Percentiles rank a stretch among this genome's conserved stretches.
phyloP scores from a whole-genome alignment of 2,888 invertebrate genomes.

The Busseola fusca region DNA sequence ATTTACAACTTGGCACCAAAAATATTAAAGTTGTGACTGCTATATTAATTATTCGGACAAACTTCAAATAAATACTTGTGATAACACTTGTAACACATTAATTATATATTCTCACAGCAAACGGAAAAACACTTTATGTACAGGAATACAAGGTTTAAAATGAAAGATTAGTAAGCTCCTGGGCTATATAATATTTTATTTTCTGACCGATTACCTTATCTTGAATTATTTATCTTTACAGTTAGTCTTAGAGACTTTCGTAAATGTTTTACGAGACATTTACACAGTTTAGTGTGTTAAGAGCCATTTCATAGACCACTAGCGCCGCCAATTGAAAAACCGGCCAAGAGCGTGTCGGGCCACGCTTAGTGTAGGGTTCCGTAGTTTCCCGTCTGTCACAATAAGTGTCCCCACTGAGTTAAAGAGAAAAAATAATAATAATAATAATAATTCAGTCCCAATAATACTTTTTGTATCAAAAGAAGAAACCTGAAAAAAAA shows the following conservation, averaged over 20 bases:
- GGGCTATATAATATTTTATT: slow-evolving; percentile 32
- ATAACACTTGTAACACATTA: slow-evolving; percentile 35
- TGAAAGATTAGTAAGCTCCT: neutral
- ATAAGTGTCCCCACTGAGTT: too few species aligned
- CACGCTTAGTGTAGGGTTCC: too few species aligned
- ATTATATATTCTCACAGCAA: slow-evolving; percentile 5
- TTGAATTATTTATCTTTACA: slow-evolving; percentile 37
- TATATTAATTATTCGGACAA: slow-evolving; percentile 16
- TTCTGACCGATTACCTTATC: slow-evolving; percentile 52
- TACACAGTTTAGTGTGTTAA: too few species aligned
- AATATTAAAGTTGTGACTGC: neutral
- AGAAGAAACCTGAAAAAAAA: too few species aligned
- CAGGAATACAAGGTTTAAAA: neutral
- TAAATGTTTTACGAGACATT: slow-evolving; percentile 33
- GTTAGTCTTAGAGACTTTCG: slow-evolving; percentile 34
- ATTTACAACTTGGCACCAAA: neutral
- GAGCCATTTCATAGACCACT: too few species aligned
- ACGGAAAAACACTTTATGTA: neutral
- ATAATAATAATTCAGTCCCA: too few species aligned
- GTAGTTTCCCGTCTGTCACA: too few species aligned
- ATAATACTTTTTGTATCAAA: too few species aligned
- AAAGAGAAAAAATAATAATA: too few species aligned
- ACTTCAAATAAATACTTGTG: slow-evolving; percentile 27
- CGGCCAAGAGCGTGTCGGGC: too few species aligned
- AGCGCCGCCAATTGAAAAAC: too few species aligned